These are phyloP conservation scores for Mionectes olivaceus DNA, from an alignment of 2,797 vertebrate genomes.

Conservation along the genomic window DNA sequence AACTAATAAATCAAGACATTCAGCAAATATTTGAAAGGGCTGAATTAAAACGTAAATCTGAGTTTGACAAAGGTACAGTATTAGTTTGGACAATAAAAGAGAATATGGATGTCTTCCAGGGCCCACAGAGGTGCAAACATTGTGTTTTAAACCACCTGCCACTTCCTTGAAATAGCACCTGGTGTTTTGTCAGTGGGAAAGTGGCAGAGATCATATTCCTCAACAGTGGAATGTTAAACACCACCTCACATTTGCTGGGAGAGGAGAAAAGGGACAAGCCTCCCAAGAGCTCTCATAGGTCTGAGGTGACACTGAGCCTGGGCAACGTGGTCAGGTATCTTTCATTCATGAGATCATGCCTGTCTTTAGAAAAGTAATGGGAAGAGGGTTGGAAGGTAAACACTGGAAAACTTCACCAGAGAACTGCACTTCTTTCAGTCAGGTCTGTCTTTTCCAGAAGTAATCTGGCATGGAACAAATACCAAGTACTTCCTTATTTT, in stretches of 20 bases:
- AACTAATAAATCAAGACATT: conserved; percentile 2
- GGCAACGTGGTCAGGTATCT: not conserved
- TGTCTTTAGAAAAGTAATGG: not conserved
- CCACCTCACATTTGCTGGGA: not conserved
- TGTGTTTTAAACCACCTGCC: not conserved
- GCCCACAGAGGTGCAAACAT: not conserved
- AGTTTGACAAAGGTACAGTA: not conserved
- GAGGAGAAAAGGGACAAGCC: not conserved
- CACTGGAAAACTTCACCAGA: not conserved
- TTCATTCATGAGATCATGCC: not conserved
- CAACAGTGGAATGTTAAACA: not conserved
- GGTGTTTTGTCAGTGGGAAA: not conserved
- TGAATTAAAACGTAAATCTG: not conserved
- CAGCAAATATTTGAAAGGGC: not conserved
- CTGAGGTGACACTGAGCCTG: not conserved
- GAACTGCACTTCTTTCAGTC: not conserved
- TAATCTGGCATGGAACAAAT: not conserved
- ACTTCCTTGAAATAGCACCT: not conserved
- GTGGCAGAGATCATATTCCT: not conserved
- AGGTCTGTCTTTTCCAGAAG: not conserved
- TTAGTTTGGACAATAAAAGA: not conserved
- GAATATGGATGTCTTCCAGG: not conserved
- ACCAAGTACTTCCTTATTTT: not conserved
- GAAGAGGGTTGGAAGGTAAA: not conserved
- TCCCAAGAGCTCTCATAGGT: not conserved